A percentile compares a stretch with the other conserved stretches of the same genome.
Evolutionary conservation across 2,797 vertebrate genomes (phyloP).

Genomic region (Rhinogobio ventralis): DNA sequence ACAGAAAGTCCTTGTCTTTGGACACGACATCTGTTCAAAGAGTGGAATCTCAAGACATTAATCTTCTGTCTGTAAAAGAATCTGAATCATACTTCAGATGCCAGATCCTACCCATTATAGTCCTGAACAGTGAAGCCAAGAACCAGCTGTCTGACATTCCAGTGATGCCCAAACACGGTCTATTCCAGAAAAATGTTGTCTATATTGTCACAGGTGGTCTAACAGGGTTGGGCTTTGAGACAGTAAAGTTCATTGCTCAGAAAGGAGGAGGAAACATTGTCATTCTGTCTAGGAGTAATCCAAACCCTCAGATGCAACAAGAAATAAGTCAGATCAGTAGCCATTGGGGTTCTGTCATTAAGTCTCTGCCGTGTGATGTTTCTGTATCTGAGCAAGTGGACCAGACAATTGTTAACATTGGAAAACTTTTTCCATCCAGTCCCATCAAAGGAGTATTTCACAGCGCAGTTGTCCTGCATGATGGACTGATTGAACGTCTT

Average conservation of each 20-base stretch:
- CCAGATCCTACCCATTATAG: slow-evolving; percentile 71
- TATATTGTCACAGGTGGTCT: slow-evolving; percentile 86
- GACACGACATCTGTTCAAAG: slow-evolving; percentile 74
- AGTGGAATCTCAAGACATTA: slow-evolving; percentile 53
- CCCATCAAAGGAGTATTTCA: slow-evolving; percentile 86
- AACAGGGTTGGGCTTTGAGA: slow-evolving; percentile 88
- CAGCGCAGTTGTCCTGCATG: slow-evolving; percentile 84
- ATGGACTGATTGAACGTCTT: slow-evolving; percentile 79
- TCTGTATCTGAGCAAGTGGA: slow-evolving; percentile 69
- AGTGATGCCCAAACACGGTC: slow-evolving; percentile 60
- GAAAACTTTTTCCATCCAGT: slow-evolving; percentile 69
- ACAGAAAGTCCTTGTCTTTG: slow-evolving; percentile 61
- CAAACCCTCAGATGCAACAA: slow-evolving; percentile 71
- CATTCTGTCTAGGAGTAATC: slow-evolving; percentile 81
- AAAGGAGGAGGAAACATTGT: slow-evolving; percentile 79
- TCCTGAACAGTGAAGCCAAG: slow-evolving; percentile 63
- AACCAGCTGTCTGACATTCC: slow-evolving; percentile 74
- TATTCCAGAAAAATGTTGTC: slow-evolving; percentile 78
- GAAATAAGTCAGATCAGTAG: slow-evolving; percentile 74
- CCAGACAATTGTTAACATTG: slow-evolving; percentile 72
- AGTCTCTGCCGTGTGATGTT: slow-evolving; percentile 79
- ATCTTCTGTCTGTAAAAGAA: slow-evolving; percentile 30
- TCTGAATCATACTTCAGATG: slow-evolving; percentile 75
- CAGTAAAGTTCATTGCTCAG: slow-evolving; percentile 84
- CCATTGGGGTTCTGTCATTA: slow-evolving; percentile 69